These are phyloP conservation scores for Dryomyza anilis DNA, from an alignment of 2,888 invertebrate genomes.

Conservation along the genomic window DNA sequence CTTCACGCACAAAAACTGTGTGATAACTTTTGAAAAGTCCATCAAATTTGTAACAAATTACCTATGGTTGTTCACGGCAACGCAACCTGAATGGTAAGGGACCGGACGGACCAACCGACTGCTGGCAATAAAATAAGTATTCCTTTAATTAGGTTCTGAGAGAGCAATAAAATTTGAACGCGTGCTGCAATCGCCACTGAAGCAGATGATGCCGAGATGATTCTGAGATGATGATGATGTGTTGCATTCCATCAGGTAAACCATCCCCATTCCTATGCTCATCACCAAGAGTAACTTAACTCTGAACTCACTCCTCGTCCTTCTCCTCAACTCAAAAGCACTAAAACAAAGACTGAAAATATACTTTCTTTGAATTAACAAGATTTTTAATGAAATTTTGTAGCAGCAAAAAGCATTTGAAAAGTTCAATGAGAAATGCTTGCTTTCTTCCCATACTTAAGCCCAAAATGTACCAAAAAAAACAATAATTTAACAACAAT, in stretches of 20 bases:
- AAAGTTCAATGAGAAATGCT: too few species aligned
- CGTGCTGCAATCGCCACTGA: conserved; percentile 26
- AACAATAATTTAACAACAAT: too few species aligned
- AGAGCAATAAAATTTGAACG: conserved; percentile 57
- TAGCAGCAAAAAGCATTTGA: neutral
- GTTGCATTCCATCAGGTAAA: conserved; percentile 13
- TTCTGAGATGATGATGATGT: conserved; percentile 7
- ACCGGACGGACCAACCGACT: neutral
- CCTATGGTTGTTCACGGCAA: conserved; percentile 17
- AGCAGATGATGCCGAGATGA: neutral
- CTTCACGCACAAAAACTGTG: conserved; percentile 23
- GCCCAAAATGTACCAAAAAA: too few species aligned
- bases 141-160: conserved; percentile 58
- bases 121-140: conserved; percentile 38
- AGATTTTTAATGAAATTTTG: neutral
- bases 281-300: too few species aligned
- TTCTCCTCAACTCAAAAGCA: neutral
- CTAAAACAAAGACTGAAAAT: neutral
- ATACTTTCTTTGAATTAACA: neutral
- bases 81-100: neutral
- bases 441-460: too few species aligned
- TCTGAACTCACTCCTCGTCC: too few species aligned
- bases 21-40: conserved; percentile 38
- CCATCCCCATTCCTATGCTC: too few species aligned
- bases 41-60: conserved; percentile 57